phyloP scores from a whole-genome alignment of 2,113 vertebrate genomes.

The Athene cunicularia region DNA sequence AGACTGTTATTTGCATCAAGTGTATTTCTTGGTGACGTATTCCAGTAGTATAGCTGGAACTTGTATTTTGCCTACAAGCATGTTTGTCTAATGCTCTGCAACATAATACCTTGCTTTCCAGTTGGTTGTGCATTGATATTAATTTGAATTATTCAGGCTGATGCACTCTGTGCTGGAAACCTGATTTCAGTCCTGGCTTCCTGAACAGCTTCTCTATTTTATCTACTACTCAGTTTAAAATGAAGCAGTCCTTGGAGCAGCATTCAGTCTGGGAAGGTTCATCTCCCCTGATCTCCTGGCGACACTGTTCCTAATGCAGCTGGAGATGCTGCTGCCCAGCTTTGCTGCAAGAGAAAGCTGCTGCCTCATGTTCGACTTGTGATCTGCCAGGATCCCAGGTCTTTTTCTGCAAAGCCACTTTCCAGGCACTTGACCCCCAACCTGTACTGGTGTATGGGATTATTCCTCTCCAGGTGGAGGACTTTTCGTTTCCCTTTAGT shows the following conservation, averaged over 20 bases:
- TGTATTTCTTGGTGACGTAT: background rate
- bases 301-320: rapidly evolving
- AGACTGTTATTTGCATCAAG: background rate
- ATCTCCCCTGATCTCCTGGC: background rate
- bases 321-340: rapidly evolving
- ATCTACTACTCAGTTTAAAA: background rate
- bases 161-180: background rate
- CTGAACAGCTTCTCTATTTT: background rate
- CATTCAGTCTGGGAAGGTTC: background rate
- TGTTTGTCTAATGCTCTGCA: background rate
- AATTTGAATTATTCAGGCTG: background rate
- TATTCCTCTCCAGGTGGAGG: background rate
- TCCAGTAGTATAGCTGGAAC: background rate
- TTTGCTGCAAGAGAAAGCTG: background rate
- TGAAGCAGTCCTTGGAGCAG: background rate
- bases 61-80: rapidly evolving
- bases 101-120: background rate
- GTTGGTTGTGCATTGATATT: background rate
- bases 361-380: background rate
- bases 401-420: background rate
- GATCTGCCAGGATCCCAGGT: background rate
- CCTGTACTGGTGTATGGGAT: background rate
- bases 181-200: background rate
- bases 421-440: background rate
- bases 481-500: background rate